phyloP scores from a whole-genome alignment of 2,888 invertebrate species.

The Tenodera sinensis region DNA sequence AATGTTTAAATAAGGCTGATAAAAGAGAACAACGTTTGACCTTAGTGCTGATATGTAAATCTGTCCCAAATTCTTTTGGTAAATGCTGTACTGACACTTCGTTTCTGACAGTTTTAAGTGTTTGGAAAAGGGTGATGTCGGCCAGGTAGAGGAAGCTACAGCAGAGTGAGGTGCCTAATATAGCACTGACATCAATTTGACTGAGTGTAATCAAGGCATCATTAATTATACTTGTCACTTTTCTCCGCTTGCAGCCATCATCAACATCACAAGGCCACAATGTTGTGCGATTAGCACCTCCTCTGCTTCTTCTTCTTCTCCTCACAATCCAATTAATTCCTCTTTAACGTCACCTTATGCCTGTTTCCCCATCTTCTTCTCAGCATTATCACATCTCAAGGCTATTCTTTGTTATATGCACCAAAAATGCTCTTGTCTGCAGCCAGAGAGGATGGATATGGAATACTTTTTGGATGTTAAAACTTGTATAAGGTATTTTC shows the following conservation, averaged over 20 bases:
- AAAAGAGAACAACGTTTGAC: too few relatives aligned
- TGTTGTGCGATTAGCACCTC: constrained; percentile 18
- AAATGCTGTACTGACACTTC: too few relatives aligned
- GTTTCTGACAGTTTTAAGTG: too few relatives aligned
- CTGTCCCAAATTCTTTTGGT: too few relatives aligned
- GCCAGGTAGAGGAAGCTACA: neutral
- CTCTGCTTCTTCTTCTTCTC: neutral
- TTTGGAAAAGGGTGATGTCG: neutral
- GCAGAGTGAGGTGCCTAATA: constrained; percentile 24
- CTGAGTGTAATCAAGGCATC: constrained; percentile 31
- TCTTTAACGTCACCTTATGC: constrained; percentile 24
- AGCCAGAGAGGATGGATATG: neutral
- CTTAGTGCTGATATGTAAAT: too few relatives aligned
- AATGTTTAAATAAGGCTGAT: too few relatives aligned
- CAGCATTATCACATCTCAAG: constrained; percentile 1
- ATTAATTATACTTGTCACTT: constrained; percentile 34
- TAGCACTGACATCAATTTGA: constrained; percentile 30
- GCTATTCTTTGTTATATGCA: neutral
- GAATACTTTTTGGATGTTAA: too few relatives aligned
- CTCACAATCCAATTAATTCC: constrained; percentile 26
- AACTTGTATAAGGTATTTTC: too few relatives aligned
- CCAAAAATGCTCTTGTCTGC: neutral
- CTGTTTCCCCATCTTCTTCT: neutral
- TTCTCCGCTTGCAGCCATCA: constrained; percentile 11
- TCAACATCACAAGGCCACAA: constrained; percentile 16